Conservation (phyloP, 2,888 invertebrate species). For the Nemotelus pantherinus region DNA sequence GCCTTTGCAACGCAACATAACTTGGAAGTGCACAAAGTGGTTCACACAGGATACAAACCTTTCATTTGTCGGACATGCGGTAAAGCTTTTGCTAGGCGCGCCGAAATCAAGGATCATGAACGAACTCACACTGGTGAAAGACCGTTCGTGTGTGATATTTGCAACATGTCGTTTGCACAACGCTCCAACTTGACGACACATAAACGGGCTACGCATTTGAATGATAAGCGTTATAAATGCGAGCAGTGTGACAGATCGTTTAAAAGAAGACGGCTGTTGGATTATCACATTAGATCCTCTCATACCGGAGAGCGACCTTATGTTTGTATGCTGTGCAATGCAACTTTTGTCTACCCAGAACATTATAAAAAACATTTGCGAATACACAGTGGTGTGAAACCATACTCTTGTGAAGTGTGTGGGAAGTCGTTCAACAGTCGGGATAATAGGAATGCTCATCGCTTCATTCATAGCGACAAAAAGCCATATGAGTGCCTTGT, state of each 20-base stretch:
- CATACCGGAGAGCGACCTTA: slow-evolving; percentile 84
- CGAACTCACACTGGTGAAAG: slow-evolving; percentile 83
- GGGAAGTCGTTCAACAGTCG: slow-evolving; percentile 87
- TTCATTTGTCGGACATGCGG: slow-evolving; percentile 76
- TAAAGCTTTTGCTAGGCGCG: slow-evolving; percentile 78
- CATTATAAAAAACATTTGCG: slow-evolving; percentile 83
- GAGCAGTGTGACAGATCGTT: slow-evolving; percentile 77
- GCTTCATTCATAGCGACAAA: slow-evolving; percentile 86
- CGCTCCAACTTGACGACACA: slow-evolving; percentile 84
- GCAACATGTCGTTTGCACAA: slow-evolving; percentile 83
- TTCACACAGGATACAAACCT: slow-evolving; percentile 79
- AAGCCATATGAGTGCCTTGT: slow-evolving; percentile 86
- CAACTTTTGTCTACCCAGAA: slow-evolving; percentile 84
- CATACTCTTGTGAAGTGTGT: slow-evolving; percentile 81
- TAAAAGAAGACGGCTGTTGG: slow-evolving; percentile 73
- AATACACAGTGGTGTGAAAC: slow-evolving; percentile 82
- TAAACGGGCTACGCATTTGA: slow-evolving; percentile 79
- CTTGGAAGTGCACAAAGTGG: slow-evolving; percentile 79
- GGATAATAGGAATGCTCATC: slow-evolving; percentile 85
- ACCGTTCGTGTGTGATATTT: slow-evolving; percentile 81
- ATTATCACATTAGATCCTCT: slow-evolving; percentile 83
- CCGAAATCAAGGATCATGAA: slow-evolving; percentile 83
- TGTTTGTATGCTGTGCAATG: slow-evolving; percentile 76
- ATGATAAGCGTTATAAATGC: slow-evolving; percentile 79
- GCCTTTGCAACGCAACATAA: slow-evolving; percentile 82